Percentiles rank a stretch among this genome's conserved stretches.
phyloP scores from a whole-genome alignment of 1,140 invertebrate genomes.

The Vanessa atalanta region DNA sequence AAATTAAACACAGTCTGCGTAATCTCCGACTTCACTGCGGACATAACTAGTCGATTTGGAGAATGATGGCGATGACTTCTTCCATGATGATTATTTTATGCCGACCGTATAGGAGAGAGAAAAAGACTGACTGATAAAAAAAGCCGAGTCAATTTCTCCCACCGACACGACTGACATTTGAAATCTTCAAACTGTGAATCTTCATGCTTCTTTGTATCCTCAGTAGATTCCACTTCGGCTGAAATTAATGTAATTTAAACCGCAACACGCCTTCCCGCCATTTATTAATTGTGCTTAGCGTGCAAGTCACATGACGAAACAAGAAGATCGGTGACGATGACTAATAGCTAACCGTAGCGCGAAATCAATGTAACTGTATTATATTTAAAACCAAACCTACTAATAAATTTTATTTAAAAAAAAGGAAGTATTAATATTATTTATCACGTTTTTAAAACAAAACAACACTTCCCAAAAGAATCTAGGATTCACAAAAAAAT shows the following conservation, averaged over 20 bases:
- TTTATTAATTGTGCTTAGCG: constrained; percentile 38
- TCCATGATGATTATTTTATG: constrained; percentile 50
- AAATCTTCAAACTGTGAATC: constrained; percentile 54
- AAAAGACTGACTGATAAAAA: constrained; percentile 77
- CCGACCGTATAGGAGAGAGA: constrained; percentile 78
- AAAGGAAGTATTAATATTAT: constrained; percentile 13
- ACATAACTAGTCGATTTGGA: constrained; percentile 46
- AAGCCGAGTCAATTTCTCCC: constrained; percentile 73
- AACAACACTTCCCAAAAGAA: constrained; percentile 29
- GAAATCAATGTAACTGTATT: constrained; percentile 9
- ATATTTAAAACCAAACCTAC: neutral
- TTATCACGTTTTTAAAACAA: constrained; percentile 4
- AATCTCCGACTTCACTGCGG: constrained; percentile 75
- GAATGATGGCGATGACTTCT: constrained; percentile 13
- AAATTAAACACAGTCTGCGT: constrained; percentile 69
- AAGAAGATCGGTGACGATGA: constrained; percentile 44
- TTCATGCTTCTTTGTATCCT: constrained; percentile 61
- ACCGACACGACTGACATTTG: constrained; percentile 67
- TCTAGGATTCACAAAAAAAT: constrained; percentile 22
- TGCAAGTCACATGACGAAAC: constrained; percentile 54
- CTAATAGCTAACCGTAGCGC: constrained; percentile 32
- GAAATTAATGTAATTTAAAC: constrained; percentile 49
- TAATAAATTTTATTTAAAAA: neutral
- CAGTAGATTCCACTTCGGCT: constrained; percentile 44
- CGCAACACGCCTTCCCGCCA: constrained; percentile 45